Conservation (phyloP, 2,113 vertebrate genomes). For the Rhabdomys dilectus region DNA sequence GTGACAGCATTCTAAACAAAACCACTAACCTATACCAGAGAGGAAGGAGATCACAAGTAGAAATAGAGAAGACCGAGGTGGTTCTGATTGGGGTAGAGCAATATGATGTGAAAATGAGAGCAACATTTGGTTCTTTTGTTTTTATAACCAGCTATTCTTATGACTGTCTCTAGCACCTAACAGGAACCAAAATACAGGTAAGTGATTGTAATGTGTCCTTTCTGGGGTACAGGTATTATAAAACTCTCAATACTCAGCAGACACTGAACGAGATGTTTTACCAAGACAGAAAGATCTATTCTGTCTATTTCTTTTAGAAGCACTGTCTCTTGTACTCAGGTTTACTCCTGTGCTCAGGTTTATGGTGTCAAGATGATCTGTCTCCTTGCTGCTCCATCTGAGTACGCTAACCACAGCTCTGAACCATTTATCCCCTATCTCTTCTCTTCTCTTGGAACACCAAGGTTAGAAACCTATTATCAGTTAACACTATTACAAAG, state of each 20-base stretch:
- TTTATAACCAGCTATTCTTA: neutral
- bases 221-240: neutral
- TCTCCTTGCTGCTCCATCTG: no score
- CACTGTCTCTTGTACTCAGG: neutral
- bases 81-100: neutral
- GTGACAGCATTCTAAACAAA: neutral
- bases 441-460: neutral
- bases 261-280: neutral
- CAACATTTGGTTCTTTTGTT: neutral
- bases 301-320: neutral
- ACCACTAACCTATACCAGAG: neutral
- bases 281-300: neutral
- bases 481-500: neutral
- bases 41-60: neutral
- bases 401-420: neutral
- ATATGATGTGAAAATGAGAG: neutral
- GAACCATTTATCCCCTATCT: neutral
- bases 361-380: neutral
- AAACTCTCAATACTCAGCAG: neutral
- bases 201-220: neutral
- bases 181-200: neutral
- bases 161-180: neutral
- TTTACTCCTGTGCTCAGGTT: neutral
- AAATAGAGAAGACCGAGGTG: neutral
- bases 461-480: neutral